Base-by-base conservation (phyloP, 2,113 vertebrate species). In the Lepus europaeus region DNA sequence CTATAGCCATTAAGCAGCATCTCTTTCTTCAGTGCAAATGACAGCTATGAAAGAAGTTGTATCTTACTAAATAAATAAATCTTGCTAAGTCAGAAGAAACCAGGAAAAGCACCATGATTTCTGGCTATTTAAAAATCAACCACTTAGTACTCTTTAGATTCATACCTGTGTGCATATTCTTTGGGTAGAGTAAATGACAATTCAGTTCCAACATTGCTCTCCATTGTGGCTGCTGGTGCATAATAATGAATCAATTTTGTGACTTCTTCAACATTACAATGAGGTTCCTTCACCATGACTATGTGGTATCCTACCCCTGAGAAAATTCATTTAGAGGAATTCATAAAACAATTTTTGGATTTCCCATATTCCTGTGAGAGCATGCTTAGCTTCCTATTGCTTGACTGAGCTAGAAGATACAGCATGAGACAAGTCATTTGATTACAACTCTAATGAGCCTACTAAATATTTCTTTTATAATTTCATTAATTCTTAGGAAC, bases 251-350 rank as follows among this genome's bases (percentile, higher is more conserved):
- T 98, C 82, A 99, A 98, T 66, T 98, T 98, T 31, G 98, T 99
- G 98, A 99, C 99, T 98, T 99, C 99, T 0, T 98, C 99, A 72
- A 99, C 98, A 63, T 99, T 98, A 94, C 99, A 99, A 82, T 99
- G 98, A 6, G 98, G 98, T 23, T 99, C 98, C 96, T 99, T 99
- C 66, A 99, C 99, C 78, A 99, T 99, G 97, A 99, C 98, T 99
- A 99, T 99, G 98, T 99, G 99, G 97, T 99, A 99, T 53, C 99
- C 99, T 31, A 99, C 99, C 96, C 99, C 99, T 99, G 97, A 91
- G 20, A 79, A 83, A 92, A 89, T 76, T 3, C 82, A 94, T 0
- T 82, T 0, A 95, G 73, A 97, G 69, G 53, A 82, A 69, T 9
- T 92, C 64, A 79, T 59, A 72, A 56, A 91, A 80, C 4, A 53